These are phyloP conservation scores for Suncus etruscus DNA, from an alignment of 2,113 vertebrate species.

Conservation along the genomic window DNA sequence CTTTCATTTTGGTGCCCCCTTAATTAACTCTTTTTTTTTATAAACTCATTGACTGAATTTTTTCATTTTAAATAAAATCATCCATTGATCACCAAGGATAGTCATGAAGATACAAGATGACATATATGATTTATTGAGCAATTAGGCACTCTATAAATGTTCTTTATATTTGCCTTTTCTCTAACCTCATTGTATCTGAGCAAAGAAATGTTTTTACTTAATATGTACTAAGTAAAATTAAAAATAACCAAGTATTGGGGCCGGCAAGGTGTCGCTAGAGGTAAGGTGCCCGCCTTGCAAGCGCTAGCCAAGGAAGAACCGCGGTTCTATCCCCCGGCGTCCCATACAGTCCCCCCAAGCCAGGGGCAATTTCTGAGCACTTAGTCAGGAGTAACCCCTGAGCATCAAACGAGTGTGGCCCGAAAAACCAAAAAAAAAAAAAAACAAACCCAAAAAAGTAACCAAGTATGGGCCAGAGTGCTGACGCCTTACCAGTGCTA, in stretches of 20 bases:
- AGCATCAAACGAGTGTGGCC: too few relatives aligned
- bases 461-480: too few relatives aligned
- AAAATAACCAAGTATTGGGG: constrained; percentile 35
- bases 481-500: too few relatives aligned
- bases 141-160: background rate
- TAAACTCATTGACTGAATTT: background rate
- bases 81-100: background rate
- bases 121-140: background rate
- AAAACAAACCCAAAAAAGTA: too few relatives aligned
- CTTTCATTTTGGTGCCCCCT: background rate
- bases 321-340: too few relatives aligned
- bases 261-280: too few relatives aligned
- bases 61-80: constrained; percentile 9
- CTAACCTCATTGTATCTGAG: background rate
- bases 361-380: too few relatives aligned
- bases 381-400: too few relatives aligned
- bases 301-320: too few relatives aligned
- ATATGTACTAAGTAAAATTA: constrained; percentile 22
- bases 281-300: too few relatives aligned
- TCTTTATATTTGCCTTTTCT: background rate
- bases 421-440: too few relatives aligned
- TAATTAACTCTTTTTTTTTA: background rate
- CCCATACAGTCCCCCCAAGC: too few relatives aligned
- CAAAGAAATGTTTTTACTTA: constrained; percentile 37
- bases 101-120: constrained; percentile 7